A percentile compares a stretch with the other conserved stretches of the same genome.
These are phyloP conservation scores for Cheilosia scutellata DNA, from an alignment of 2,888 invertebrate genomes.

Conservation along the genomic window DNA sequence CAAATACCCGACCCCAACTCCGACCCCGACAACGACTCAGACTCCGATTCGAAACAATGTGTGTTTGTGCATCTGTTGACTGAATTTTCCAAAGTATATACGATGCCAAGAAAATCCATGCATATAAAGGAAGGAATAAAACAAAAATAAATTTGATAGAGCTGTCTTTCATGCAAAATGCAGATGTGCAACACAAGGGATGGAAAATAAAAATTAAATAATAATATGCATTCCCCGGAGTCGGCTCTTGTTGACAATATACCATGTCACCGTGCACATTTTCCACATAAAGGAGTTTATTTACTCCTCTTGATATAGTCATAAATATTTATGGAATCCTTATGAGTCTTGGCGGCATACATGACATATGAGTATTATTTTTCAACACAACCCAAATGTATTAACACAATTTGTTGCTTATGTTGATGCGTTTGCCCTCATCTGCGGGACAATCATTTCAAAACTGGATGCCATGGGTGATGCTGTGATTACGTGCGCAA, in stretches of 20 bases:
- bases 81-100: conserved; percentile 23
- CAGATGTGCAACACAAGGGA: conserved; percentile 50
- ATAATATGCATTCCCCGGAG: conserved; percentile 51
- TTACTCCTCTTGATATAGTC: conserved; percentile 83
- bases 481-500: conserved; percentile 2
- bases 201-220: conserved; percentile 61
- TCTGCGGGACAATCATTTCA: not conserved
- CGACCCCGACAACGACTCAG: too few relatives aligned
- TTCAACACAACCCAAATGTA: not conserved
- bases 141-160: conserved; percentile 59
- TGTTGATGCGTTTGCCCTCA: conserved; percentile 9
- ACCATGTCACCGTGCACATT: conserved; percentile 21
- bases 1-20: not conserved
- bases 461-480: not conserved
- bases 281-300: conserved; percentile 73
- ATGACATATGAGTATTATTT: conserved; percentile 45
- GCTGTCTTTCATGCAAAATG: conserved; percentile 59
- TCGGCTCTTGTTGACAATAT: conserved; percentile 41
- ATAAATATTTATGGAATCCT: conserved; percentile 84
- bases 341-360: conserved; percentile 62
- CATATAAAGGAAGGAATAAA: conserved; percentile 51
- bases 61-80: conserved; percentile 27
- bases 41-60: conserved; percentile 3
- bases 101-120: conserved; percentile 27
- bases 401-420: conserved; percentile 31